A percentile compares a stretch with the other conserved stretches of the same genome.
Conservation (phyloP, 2,888 invertebrate species). For the Notodonta dromedarius region DNA sequence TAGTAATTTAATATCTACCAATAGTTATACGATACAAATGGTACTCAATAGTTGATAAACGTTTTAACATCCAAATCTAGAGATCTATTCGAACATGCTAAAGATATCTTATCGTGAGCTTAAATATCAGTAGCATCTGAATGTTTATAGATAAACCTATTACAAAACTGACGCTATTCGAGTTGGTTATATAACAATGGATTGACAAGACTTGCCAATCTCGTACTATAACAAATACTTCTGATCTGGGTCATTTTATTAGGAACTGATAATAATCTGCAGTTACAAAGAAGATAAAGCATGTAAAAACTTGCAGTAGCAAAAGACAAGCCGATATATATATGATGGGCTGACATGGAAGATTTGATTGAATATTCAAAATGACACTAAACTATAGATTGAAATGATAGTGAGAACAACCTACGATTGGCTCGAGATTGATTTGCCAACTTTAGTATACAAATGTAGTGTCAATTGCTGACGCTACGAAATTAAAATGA, state of each 20-base stretch:
- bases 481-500: no score
- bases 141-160: conserved; percentile 3
- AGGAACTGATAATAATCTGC: background rate
- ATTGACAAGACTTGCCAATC: background rate
- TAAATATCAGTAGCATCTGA: conserved; percentile 5
- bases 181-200: background rate
- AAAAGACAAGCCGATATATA: no score
- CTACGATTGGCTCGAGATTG: no score
- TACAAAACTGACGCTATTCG: background rate
- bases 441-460: no score
- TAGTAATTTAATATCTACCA: no score
- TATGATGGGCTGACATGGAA: no score
- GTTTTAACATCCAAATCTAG: background rate
- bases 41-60: background rate
- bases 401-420: no score
- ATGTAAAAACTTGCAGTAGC: background rate
- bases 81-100: background rate
- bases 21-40: background rate
- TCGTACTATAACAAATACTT: no score
- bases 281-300: background rate
- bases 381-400: no score
- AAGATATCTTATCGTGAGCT: background rate
- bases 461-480: no score
- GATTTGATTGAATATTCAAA: no score
- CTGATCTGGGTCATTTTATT: background rate